Percentiles rank a stretch among this genome's conserved stretches.
Evolutionary conservation across 2,888 invertebrate genomes (phyloP).

Genomic region (Raillietiella orientalis): DNA sequence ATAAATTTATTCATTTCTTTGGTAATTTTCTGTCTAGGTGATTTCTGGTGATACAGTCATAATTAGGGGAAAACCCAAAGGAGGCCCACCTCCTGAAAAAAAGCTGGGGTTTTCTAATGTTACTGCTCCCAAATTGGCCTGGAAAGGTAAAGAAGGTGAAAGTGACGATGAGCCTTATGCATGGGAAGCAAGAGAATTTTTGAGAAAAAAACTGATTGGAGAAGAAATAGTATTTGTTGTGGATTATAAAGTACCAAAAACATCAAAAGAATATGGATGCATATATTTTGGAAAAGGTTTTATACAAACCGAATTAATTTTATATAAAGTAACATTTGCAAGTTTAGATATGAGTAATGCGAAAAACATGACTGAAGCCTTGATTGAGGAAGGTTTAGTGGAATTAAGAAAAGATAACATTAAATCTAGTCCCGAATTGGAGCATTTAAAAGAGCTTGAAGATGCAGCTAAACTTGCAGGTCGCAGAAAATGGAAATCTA

Average conservation of each 20-base stretch:
- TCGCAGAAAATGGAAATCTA: slow-evolving; percentile 30
- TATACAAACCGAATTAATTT: slow-evolving; percentile 2
- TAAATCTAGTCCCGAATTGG: slow-evolving; percentile 27
- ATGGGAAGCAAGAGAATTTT: slow-evolving; percentile 86
- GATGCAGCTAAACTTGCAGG: slow-evolving; percentile 56
- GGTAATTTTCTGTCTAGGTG: slow-evolving; percentile 24
- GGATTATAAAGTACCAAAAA: slow-evolving; percentile 38
- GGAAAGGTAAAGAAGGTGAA: slow-evolving; percentile 30
- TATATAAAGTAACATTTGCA: slow-evolving; percentile 4
- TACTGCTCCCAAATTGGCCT: slow-evolving; percentile 61
- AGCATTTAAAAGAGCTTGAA: slow-evolving; percentile 45
- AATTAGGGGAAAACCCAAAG: slow-evolving; percentile 45
- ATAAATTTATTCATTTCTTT: too few species aligned
- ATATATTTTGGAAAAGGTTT: slow-evolving; percentile 52
- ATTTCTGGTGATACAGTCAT: slow-evolving; percentile 85
- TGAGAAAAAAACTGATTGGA: slow-evolving; percentile 68
- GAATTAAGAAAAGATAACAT: slow-evolving; percentile 34
- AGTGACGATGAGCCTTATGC: slow-evolving; percentile 72
- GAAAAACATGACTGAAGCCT: slow-evolving; percentile 57
- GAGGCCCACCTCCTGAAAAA: slow-evolving; percentile 70
- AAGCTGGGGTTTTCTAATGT: slow-evolving; percentile 66
- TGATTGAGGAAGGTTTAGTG: slow-evolving; percentile 65
- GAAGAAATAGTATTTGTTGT: slow-evolving; percentile 50
- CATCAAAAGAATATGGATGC: slow-evolving; percentile 56
- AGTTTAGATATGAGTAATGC: slow-evolving; percentile 22